These are phyloP conservation scores for Gulo gulo DNA, from an alignment of 2,113 vertebrate genomes.

Conservation along the genomic window DNA sequence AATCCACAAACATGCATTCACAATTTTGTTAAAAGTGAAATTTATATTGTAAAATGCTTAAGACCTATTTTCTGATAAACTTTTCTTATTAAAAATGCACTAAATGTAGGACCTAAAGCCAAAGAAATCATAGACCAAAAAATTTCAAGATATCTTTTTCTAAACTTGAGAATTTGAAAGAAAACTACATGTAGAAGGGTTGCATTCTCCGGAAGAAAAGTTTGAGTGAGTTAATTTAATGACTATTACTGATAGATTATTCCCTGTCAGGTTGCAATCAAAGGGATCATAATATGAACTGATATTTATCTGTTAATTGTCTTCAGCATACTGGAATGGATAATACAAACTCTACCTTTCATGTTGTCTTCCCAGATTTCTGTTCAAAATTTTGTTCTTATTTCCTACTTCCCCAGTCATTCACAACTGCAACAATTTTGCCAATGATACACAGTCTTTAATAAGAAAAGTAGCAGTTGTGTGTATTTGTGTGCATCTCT, in stretches of 20 bases:
- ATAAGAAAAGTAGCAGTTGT: not conserved
- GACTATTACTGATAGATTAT: not conserved
- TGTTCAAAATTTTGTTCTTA: not conserved
- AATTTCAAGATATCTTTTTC: not conserved
- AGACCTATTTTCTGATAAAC: not conserved
- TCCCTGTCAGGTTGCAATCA: not conserved
- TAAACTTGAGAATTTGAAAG: not conserved
- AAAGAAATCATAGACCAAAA: not conserved
- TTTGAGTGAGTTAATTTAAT: not conserved
- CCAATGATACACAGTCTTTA: not conserved
- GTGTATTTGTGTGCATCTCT: not conserved
- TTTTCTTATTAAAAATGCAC: not conserved
- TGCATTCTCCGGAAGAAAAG: not conserved
- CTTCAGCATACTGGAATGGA: not conserved
- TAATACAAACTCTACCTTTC: not conserved
- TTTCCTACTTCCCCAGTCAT: not conserved
- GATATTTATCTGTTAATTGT: not conserved
- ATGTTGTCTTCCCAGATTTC: not conserved
- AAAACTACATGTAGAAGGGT: not conserved
- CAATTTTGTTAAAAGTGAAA: not conserved
- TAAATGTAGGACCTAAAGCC: not conserved
- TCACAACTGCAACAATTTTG: not conserved
- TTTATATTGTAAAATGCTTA: not conserved
- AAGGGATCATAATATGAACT: not conserved
- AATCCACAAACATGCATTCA: not conserved